Evolutionary conservation across 2,113 vertebrate genomes (phyloP), one percentile per base, ranked within the genome.

Genomic region (Clarias batrachus): DNA sequence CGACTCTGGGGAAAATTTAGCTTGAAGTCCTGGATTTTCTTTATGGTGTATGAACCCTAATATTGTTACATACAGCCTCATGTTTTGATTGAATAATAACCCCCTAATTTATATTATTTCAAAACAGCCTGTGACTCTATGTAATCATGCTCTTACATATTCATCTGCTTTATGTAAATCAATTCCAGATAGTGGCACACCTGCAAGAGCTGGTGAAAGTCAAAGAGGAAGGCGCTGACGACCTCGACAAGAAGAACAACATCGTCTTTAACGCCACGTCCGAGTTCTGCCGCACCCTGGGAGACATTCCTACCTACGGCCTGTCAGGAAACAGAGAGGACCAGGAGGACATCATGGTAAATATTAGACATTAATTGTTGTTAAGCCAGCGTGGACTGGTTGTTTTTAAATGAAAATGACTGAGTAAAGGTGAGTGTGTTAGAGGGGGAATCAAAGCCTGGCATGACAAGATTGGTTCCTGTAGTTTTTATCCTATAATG

Each of bases 261-360:
- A 97, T 98, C 0, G 95, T 97, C 41, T 98, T 97, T 82, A 97
- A 98, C 0, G 97, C 96, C 91, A 97, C 97, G 0, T 98, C 97
- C 0, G 97, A 97, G 92, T 98, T 98, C 92, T 97, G 97, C 91
- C 95, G 97, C 87, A 97, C 96, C 0, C 92, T 97, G 23, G 97
- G 97, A 13, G 97, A 97, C 89, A 97, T 98, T 90, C 97, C 97
- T 77, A 98, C 97, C 1, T 97, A 98, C 0, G 96, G 97, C 37
- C 93, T 97, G 84, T 97, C 97, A 0, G 97, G 97, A 27, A 98
- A 98, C 94, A 92, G 97, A 10, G 97, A 97, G 90, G 97, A 97
- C 90, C 96, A 97, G 89, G 96, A 97, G 25, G 97, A 97, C 68
- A 96, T 97, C 27, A 96, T 98, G 96, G 96, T 96, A 85, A 9